Conservation (phyloP, 2,797 vertebrate species). For the Sebastes steindachneri region DNA sequence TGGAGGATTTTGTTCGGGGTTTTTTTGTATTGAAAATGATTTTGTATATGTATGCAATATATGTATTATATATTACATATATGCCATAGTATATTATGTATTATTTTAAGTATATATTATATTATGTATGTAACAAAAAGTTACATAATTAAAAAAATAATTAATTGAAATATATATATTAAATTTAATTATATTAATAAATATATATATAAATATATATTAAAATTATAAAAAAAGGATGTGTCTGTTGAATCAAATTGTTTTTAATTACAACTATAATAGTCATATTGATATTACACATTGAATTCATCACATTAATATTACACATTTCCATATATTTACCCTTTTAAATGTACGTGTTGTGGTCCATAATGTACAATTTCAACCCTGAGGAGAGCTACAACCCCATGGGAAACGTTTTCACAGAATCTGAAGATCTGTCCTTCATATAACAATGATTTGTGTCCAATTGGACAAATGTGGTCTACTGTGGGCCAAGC, state of each 20-base stretch:
- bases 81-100: too few species aligned
- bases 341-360: background rate
- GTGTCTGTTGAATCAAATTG: background rate
- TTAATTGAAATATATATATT: too few species aligned
- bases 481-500: background rate
- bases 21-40: too few species aligned
- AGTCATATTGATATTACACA: background rate
- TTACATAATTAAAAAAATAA: too few species aligned
- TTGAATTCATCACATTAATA: background rate
- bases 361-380: background rate
- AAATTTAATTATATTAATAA: too few species aligned
- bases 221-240: background rate
- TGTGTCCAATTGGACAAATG: background rate
- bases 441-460: background rate
- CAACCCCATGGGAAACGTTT: background rate
- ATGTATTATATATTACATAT: too few species aligned
- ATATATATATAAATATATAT: too few species aligned
- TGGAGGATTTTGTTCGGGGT: too few species aligned
- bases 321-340: background rate
- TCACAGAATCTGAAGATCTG: background rate
- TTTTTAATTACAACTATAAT: background rate
- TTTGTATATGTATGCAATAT: too few species aligned
- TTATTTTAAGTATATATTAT: too few species aligned
- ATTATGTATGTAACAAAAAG: too few species aligned
- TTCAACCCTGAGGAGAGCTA: background rate